A percentile compares a stretch with the other conserved stretches of the same genome.
Conservation (phyloP, 2,888 invertebrate genomes). For the Scaptomyza polygonia region DNA sequence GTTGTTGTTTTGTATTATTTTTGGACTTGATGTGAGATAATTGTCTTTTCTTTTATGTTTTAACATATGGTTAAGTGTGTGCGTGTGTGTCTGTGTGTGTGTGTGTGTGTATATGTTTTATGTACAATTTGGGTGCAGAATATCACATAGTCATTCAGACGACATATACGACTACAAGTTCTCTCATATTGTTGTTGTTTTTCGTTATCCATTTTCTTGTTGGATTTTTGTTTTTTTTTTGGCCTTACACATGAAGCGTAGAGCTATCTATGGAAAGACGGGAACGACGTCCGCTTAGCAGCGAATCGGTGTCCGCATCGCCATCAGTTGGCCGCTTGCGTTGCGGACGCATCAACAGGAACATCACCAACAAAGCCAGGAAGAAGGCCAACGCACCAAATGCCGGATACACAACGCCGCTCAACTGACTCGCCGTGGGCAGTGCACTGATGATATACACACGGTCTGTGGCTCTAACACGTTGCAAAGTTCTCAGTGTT, state of each 20-base stretch:
- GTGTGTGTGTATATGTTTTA: conserved; percentile 44
- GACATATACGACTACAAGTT: conserved; percentile 69
- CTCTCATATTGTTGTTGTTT: conserved; percentile 28
- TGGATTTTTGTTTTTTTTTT: conserved; percentile 4
- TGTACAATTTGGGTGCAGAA: conserved; percentile 72
- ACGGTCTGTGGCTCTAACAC: conserved; percentile 56
- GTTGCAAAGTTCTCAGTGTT: conserved; percentile 8
- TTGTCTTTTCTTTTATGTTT: conserved; percentile 22
- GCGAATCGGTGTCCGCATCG: conserved; percentile 63
- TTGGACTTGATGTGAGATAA: conserved; percentile 54
- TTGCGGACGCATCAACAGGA: conserved; percentile 71
- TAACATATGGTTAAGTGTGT: conserved; percentile 30
- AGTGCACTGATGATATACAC: conserved; percentile 68
- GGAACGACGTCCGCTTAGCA: conserved; percentile 58
- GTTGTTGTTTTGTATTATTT: conserved; percentile 17
- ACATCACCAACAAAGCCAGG: conserved; percentile 67
- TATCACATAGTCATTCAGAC: conserved; percentile 78
- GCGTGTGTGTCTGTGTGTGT: conserved; percentile 16
- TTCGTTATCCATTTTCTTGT: conserved; percentile 10
- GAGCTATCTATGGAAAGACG: conserved; percentile 56
- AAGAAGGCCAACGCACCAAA: conserved; percentile 70
- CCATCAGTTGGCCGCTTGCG: conserved; percentile 60
- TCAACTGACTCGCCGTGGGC: conserved; percentile 67
- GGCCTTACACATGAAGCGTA: conserved; percentile 64
- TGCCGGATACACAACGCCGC: conserved; percentile 71